Evolutionary conservation across 2,797 vertebrate genomes (phyloP), one percentile per base, ranked within the genome.

Genomic region (Crypturellus tataupa): DNA sequence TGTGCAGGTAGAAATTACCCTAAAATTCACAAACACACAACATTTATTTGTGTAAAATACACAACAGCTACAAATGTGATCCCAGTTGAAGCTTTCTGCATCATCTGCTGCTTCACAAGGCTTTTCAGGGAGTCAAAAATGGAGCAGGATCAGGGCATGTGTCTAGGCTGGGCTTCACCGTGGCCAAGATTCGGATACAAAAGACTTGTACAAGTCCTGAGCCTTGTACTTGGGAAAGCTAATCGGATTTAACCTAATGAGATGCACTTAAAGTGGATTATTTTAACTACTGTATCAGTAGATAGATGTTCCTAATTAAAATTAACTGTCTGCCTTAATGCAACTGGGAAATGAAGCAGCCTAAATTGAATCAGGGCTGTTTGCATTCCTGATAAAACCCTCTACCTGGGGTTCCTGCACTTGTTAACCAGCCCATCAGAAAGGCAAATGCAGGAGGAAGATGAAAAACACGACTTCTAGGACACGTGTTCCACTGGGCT

Each of bases 391-490:
- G 20, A 25, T 4, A 12, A 3, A 47, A 9, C 25, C 3, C 3
- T 31, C 27, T n/a, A 3, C 46, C 9, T 31, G 46, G 13, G 33
- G 12, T 51, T 80, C 33, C 35, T 5, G 25, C 6, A 2, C 12
- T 33, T 25, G 5, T 3, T 64, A 18, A 19, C 39, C 49, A 56
- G 3, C 56, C 80, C 46, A 39, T 35, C 5, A 2, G 17, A 27
- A 19, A 40, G 31, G 14, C 12, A 23, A 29, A 39, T 15, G 46
- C 35, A 3, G 0, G 23, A 27, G 0, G 3, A 14, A 31, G 21
- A 29, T 2, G 47, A 81, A 62, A 39, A 55, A 2, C 10, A 18
- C 15, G 0, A 0, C 2, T 2, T 3, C 3, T n/a, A 13, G 12
- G 18, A 6, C 46, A 31, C 13, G 18, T 13, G 14, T 55, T 39